phyloP scores from a whole-genome alignment of 2,113 vertebrate genomes.

The Rhinopomastus cyanomelas region DNA sequence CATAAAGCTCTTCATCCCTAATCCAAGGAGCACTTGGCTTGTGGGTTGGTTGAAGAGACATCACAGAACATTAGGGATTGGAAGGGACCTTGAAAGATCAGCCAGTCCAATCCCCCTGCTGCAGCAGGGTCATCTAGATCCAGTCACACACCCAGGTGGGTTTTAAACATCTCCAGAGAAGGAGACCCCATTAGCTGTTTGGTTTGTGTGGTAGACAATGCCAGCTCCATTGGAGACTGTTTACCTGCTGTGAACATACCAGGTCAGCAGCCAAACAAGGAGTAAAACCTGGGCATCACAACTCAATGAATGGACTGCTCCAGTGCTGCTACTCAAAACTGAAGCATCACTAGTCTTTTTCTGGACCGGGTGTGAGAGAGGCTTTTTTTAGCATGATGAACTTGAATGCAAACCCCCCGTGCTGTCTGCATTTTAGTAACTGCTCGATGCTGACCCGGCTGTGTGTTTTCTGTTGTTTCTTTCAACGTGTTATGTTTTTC shows the following conservation, averaged over 20 bases:
- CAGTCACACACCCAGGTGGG: no score
- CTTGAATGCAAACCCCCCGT: neutral
- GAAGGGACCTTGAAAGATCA: no score
- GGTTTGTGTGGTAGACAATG: neutral
- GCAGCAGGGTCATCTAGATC: no score
- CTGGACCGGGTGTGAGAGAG: neutral
- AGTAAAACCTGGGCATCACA: neutral
- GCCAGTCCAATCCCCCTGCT: no score
- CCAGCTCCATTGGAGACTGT: neutral
- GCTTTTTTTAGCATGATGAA: neutral
- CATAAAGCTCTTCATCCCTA: neutral
- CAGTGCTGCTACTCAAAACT: neutral
- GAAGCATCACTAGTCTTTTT: neutral
- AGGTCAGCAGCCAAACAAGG: neutral
- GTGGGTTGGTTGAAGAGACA: neutral
- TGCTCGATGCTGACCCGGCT: neutral
- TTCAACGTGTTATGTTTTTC: constrained; percentile 12
- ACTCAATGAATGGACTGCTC: neutral
- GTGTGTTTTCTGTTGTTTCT: constrained; percentile 4
- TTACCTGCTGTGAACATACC: neutral
- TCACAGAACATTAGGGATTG: no score
- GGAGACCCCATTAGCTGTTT: neutral
- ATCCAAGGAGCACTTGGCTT: neutral
- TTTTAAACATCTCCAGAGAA: no score
- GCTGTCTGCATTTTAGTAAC: neutral